These are phyloP conservation scores for Mola mola DNA, from an alignment of 2,113 vertebrate species.

Conservation along the genomic window DNA sequence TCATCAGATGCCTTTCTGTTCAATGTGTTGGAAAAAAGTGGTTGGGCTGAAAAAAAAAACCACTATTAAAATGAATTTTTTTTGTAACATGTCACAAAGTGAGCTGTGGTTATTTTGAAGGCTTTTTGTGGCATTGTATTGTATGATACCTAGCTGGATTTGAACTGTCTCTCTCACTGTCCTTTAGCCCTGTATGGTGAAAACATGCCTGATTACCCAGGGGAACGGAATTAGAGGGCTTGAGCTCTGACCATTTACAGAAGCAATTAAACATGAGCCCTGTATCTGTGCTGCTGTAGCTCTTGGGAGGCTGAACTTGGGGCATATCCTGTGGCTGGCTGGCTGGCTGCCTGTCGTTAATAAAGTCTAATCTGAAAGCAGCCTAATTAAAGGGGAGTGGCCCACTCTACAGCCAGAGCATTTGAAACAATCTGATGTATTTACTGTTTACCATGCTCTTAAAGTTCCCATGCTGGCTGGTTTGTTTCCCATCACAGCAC, in stretches of 20 bases:
- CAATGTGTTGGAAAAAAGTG: slow-evolving; percentile 55
- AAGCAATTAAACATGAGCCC: slow-evolving; percentile 83
- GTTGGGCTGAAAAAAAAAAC: slow-evolving; percentile 47
- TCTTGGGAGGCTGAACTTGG: slow-evolving; percentile 78
- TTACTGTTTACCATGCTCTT: slow-evolving; percentile 79
- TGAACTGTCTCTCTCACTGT: slow-evolving; percentile 49
- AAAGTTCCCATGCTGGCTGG: slow-evolving; percentile 56
- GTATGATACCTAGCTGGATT: slow-evolving; percentile 40
- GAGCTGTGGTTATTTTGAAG: slow-evolving; percentile 43
- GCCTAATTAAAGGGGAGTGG: slow-evolving; percentile 81
- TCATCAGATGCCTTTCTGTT: slow-evolving; percentile 64
- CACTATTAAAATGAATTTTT: slow-evolving; percentile 65
- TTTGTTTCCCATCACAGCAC: slow-evolving; percentile 42
- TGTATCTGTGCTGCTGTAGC: slow-evolving; percentile 72
- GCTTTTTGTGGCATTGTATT: slow-evolving; percentile 22
- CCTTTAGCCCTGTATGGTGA: slow-evolving; percentile 66
- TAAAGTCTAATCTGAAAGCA: slow-evolving; percentile 79
- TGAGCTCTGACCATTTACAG: slow-evolving; percentile 84
- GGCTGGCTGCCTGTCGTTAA: slow-evolving; percentile 66
- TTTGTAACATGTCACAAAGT: slow-evolving; percentile 39
- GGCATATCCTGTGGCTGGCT: slow-evolving; percentile 77
- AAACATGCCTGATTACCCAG: slow-evolving; percentile 81
- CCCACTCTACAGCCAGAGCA: slow-evolving; percentile 60
- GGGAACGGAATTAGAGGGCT: slow-evolving; percentile 78
- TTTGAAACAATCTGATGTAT: slow-evolving; percentile 75